phyloP scores from a whole-genome alignment of 2,888 invertebrate species.

The Pristionchus japonicus region DNA sequence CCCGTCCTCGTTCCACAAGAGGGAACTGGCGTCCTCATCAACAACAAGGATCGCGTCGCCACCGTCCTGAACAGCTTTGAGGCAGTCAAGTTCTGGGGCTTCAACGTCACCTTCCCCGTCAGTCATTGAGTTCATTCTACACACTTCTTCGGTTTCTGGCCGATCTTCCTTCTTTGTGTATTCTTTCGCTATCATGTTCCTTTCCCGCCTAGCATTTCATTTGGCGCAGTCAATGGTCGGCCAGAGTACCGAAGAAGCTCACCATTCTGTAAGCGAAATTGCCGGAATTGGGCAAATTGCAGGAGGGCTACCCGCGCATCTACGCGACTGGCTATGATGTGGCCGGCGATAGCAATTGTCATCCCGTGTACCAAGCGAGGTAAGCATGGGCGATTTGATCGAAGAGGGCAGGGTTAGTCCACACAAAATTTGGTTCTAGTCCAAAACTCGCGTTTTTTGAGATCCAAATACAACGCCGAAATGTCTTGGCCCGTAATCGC shows the following conservation, averaged over 20 bases:
- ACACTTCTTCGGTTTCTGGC: too few relatives aligned
- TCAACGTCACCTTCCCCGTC: neutral
- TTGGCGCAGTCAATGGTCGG: too few relatives aligned
- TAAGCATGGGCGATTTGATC: too few relatives aligned
- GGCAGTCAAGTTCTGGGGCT: neutral
- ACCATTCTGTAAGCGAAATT: too few relatives aligned
- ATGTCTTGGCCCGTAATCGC: neutral
- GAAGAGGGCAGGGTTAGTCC: too few relatives aligned
- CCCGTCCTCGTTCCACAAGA: neutral
- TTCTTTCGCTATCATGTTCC: too few relatives aligned
- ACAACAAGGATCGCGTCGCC: neutral
- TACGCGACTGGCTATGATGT: neutral
- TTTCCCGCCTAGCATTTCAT: too few relatives aligned
- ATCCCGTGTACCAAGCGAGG: neutral
- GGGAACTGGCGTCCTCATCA: neutral
- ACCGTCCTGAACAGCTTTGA: neutral
- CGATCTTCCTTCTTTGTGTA: too few relatives aligned
- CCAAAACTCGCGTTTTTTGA: too few relatives aligned
- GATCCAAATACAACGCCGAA: neutral
- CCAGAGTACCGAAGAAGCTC: too few relatives aligned
- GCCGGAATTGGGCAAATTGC: neutral
- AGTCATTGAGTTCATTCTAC: neutral
- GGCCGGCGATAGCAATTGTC: neutral
- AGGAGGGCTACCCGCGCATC: neutral
- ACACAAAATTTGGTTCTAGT: too few relatives aligned